Percentiles rank a stretch among this genome's conserved stretches.
phyloP scores from a whole-genome alignment of 2,797 vertebrate species.

The Hippoglossus hippoglossus region DNA sequence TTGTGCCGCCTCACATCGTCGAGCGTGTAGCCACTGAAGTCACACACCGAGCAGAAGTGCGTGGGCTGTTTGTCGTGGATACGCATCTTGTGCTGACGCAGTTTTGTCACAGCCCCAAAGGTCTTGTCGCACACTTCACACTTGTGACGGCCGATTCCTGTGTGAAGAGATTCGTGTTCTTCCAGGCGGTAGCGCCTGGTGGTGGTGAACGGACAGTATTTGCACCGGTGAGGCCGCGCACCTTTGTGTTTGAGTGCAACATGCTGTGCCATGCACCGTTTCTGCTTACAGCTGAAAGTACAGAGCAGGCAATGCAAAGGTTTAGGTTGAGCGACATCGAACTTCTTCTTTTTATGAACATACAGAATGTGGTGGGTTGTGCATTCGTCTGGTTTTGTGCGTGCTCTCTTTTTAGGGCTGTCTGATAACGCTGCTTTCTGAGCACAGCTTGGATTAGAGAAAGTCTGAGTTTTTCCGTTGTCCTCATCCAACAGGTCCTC shows the following conservation, averaged over 20 bases:
- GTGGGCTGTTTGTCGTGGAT: constrained; percentile 91
- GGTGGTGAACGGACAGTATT: constrained; percentile 92
- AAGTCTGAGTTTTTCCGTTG: constrained; percentile 21
- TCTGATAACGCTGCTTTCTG: constrained; percentile 83
- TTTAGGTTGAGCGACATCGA: constrained; percentile 16
- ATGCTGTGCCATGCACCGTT: constrained; percentile 88
- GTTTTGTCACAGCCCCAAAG: constrained; percentile 91
- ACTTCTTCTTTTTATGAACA: constrained; percentile 47
- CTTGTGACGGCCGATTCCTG: constrained; percentile 89
- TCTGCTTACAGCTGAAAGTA: constrained; percentile 90
- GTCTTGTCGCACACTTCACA: constrained; percentile 89
- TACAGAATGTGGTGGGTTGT: no score
- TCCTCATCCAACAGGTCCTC: not conserved
- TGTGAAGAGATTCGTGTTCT: constrained; percentile 94
- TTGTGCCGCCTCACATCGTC: constrained; percentile 92
- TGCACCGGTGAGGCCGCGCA: constrained; percentile 85
- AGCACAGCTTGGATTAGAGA: constrained; percentile 87
- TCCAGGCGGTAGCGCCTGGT: constrained; percentile 91
- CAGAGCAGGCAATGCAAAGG: constrained; percentile 86
- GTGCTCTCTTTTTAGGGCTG: constrained; percentile 87
- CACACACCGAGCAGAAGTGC: constrained; percentile 91
- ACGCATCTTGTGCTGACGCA: constrained; percentile 90
- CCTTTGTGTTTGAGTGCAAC: constrained; percentile 89
- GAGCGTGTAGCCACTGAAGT: constrained; percentile 91
- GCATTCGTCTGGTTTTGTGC: constrained; percentile 75